These are phyloP conservation scores for Bombus vancouverensis DNA, from an alignment of 1,140 invertebrate genomes.

Conservation along the genomic window DNA sequence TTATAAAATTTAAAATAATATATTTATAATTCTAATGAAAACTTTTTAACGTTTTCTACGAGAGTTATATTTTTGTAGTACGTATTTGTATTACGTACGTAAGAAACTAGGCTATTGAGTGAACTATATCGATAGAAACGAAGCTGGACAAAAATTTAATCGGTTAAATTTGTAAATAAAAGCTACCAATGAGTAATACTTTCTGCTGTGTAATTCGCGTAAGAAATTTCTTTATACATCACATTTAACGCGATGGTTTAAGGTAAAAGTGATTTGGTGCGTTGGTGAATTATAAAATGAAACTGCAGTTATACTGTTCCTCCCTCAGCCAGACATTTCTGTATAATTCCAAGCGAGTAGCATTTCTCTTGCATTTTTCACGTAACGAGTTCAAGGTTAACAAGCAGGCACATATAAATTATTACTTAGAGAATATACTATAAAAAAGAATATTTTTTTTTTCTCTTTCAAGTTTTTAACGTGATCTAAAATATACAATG, in stretches of 20 bases:
- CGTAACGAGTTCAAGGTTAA: conserved; percentile 7
- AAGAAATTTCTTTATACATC: not conserved
- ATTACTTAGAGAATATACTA: not conserved
- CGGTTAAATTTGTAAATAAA: not conserved
- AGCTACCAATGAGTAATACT: not conserved
- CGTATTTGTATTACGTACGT: not conserved
- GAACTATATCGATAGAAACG: not conserved
- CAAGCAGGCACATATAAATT: not conserved
- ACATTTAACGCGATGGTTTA: not conserved
- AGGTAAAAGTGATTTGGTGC: not conserved
- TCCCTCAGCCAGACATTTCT: not conserved
- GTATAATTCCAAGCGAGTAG: not conserved
- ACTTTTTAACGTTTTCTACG: not conserved
- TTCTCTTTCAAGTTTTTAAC: not conserved
- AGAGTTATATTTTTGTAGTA: not conserved
- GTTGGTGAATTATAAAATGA: not conserved
- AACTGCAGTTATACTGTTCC: not conserved
- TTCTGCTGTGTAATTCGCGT: not conserved
- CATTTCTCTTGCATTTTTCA: not conserved
- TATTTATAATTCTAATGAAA: too few species aligned
- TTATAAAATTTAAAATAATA: not conserved
- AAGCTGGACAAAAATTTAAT: not conserved
- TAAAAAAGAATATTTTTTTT: not conserved
- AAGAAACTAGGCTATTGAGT: not conserved
- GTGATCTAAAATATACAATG: not conserved